Percentiles rank a stretch among this genome's conserved stretches.
These are phyloP conservation scores for Drosophila repletoides DNA, from an alignment of 1,140 invertebrate species.

Conservation along the genomic window DNA sequence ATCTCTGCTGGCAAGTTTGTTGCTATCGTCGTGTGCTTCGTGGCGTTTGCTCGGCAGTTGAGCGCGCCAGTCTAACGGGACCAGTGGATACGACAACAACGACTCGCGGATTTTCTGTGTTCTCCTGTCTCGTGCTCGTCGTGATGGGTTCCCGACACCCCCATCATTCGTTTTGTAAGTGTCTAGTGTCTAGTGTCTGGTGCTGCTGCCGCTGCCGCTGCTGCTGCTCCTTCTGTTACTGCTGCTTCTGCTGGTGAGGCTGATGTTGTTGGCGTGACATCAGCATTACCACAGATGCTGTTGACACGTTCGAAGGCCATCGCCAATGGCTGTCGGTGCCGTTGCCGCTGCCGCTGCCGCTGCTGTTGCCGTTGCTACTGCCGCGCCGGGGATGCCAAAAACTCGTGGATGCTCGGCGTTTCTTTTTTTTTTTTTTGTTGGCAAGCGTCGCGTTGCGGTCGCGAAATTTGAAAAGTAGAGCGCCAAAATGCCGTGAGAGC, in stretches of 20 bases:
- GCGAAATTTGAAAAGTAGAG: constrained; percentile 44
- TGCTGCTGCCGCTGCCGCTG: neutral
- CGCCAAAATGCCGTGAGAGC: constrained; percentile 35
- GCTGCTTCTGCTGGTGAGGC: constrained; percentile 12
- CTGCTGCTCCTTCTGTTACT: neutral
- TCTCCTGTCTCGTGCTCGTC: neutral
- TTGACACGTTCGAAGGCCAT: constrained; percentile 66
- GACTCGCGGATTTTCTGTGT: constrained; percentile 16
- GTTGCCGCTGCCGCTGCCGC: too few species aligned
- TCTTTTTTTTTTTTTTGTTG: constrained; percentile 22
- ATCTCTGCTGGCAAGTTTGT: constrained; percentile 21
- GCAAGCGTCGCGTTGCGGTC: constrained; percentile 44
- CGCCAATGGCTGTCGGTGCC: constrained; percentile 10
- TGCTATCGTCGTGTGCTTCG: constrained; percentile 21
- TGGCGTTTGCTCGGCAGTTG: neutral
- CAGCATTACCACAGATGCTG: constrained; percentile 64
- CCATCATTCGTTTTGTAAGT: constrained; percentile 26
- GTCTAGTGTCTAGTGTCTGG: constrained; percentile 8
- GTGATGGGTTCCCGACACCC: constrained; percentile 18
- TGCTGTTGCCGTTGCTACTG: too few species aligned
- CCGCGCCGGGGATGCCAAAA: constrained; percentile 16
- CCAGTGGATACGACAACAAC: constrained; percentile 68
- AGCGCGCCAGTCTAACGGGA: constrained; percentile 57
- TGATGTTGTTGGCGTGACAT: constrained; percentile 46
- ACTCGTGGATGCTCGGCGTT: constrained; percentile 17